Evolutionary conservation across 2,888 invertebrate genomes (phyloP).

Genomic region (Andrena trimmerana): DNA sequence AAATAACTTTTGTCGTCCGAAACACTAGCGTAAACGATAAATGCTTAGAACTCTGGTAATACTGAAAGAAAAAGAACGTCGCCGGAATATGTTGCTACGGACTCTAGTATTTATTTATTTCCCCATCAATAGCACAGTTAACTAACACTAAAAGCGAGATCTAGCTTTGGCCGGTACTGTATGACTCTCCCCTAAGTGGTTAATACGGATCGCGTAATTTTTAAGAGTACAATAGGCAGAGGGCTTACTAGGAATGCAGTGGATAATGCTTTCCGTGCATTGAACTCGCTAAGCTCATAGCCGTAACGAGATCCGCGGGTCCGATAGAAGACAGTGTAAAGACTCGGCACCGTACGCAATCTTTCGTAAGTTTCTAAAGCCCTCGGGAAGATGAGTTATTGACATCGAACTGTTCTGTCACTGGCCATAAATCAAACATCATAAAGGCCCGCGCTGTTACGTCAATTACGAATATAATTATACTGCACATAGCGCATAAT

Average conservation of each 20-base stretch:
- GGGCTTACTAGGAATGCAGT: neutral
- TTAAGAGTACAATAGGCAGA: neutral
- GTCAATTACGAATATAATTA: slow-evolving; percentile 53
- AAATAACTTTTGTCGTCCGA: no score
- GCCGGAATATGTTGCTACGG: no score
- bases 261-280: slow-evolving; percentile 19
- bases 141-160: no score
- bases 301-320: slow-evolving; percentile 25
- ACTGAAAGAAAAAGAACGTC: no score
- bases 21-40: no score
- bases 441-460: slow-evolving; percentile 17
- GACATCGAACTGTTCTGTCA: neutral
- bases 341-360: slow-evolving; percentile 18
- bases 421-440: slow-evolving; percentile 21
- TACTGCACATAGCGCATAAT: slow-evolving; percentile 20
- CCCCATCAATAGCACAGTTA: no score
- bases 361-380: slow-evolving; percentile 25
- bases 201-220: neutral
- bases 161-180: no score
- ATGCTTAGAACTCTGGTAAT: no score
- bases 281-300: slow-evolving; percentile 29
- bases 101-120: no score
- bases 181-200: no score
- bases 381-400: slow-evolving; percentile 36
- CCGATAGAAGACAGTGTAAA: slow-evolving; percentile 20